These are phyloP conservation scores for Venturia canescens DNA, from an alignment of 1,140 invertebrate species.

Conservation along the genomic window DNA sequence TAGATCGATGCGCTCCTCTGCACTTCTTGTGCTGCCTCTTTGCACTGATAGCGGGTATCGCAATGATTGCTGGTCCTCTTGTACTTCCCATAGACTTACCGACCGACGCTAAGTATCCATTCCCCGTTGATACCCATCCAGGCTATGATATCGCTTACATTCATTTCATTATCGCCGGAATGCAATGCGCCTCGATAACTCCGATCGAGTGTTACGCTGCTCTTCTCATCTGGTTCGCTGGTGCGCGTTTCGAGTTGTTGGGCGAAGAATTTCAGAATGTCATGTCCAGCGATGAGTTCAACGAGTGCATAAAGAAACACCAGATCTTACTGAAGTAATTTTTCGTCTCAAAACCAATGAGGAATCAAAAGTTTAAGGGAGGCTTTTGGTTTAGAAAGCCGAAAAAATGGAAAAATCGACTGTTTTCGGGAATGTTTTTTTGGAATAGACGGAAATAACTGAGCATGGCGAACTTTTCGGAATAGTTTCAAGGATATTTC, in stretches of 20 bases:
- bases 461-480: too few relatives aligned
- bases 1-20: slow-evolving; percentile 21
- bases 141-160: slow-evolving; percentile 35
- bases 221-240: slow-evolving; percentile 45
- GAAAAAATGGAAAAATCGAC: too few relatives aligned
- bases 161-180: slow-evolving; percentile 21
- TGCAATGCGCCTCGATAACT: slow-evolving; percentile 17
- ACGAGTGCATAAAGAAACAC: slow-evolving; percentile 43
- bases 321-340: slow-evolving; percentile 46
- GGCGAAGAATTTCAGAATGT: slow-evolving; percentile 32
- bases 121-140: slow-evolving; percentile 35
- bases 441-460: too few relatives aligned
- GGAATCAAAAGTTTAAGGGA: too few relatives aligned
- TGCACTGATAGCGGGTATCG: neutral
- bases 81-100: slow-evolving; percentile 41
- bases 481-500: too few relatives aligned
- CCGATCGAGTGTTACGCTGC: slow-evolving; percentile 45
- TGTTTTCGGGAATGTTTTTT: too few relatives aligned
- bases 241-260: slow-evolving; percentile 46
- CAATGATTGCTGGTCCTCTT: slow-evolving; percentile 40
- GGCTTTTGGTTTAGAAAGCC: too few relatives aligned
- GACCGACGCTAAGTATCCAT: slow-evolving; percentile 48
- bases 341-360: neutral
- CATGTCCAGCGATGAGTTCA: slow-evolving; percentile 6
- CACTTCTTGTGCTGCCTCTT: slow-evolving; percentile 9